Base-by-base conservation (phyloP, 2,797 vertebrate genomes). In the Lutjanus campechanus region DNA sequence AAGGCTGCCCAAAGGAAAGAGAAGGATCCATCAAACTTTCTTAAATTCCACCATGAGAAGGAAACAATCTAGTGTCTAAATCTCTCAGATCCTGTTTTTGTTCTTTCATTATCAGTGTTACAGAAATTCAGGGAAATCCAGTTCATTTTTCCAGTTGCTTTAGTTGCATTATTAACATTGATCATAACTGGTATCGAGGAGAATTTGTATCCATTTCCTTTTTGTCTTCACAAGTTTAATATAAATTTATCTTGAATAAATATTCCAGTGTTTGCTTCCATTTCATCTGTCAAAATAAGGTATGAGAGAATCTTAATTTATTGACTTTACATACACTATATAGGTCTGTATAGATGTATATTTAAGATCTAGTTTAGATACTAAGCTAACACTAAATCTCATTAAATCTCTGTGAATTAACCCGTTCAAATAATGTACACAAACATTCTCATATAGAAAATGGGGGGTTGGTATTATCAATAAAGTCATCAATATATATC, bases 81-180 rank as follows among this genome's bases (percentile, higher is more conserved):
- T 79, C 2, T 49, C n/a, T 71, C 47, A 87, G 44, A 79, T 90
- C 83, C 88, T 71, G 70, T 66, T 85, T 76, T 63, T 70, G 5
- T 10, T 41, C 25, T 85, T 91, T 91, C 71, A 60, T 46, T 79
- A 66, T 66, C 11, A 79, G 19, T 79, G 69, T 84, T 79, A 87
- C 74, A 66, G 3, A 22, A 49, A 44, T 53, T 67, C 15, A 47
- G 43, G 64, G 77, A 70, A 88, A 65, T 70, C 72, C 22, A 69
- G n/a, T 59, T 68, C 5, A 47, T 4, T 56, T 74, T 36, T 66
- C 3, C 47, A 60, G 11, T 29, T 46, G 13, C 40, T 43, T 43
- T 11, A 17, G 22, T n/a, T 20, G 7, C 12, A 55, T 9, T 46
- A 40, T 47, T 5, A 53, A 40, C 7, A 59, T 20, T 16, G 0